Conservation (phyloP, 2,888 invertebrate genomes). For the Drosophila testacea region DNA sequence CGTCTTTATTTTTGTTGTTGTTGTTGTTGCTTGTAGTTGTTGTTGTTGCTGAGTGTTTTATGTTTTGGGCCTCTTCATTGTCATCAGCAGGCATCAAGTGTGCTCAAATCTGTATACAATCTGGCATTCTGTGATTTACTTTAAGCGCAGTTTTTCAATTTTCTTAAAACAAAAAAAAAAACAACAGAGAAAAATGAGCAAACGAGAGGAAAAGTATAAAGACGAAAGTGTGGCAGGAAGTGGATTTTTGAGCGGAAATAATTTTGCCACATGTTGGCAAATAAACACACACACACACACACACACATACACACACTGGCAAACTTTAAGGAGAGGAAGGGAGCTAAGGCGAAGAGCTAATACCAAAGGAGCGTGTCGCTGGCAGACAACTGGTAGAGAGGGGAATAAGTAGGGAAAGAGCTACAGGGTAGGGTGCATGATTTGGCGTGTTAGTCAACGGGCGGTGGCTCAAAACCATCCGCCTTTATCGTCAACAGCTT, state of each 20-base stretch:
- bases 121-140: slow-evolving; percentile 55
- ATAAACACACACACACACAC: slow-evolving; percentile 50
- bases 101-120: slow-evolving; percentile 32
- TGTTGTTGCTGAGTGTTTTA: slow-evolving; percentile 16
- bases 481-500: slow-evolving; percentile 62
- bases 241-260: slow-evolving; percentile 79
- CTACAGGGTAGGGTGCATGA: slow-evolving; percentile 6
- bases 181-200: not conserved
- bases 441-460: slow-evolving; percentile 42
- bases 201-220: not conserved
- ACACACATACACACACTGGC: not conserved
- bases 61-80: slow-evolving; percentile 40
- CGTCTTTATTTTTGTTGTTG: not conserved
- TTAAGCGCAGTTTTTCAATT: slow-evolving; percentile 62
- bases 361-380: slow-evolving; percentile 29
- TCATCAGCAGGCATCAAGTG: slow-evolving; percentile 51
- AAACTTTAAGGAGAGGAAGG: not conserved
- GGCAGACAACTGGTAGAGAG: slow-evolving; percentile 15
- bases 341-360: slow-evolving; percentile 28
- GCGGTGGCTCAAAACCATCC: slow-evolving; percentile 56
- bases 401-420: not conserved
- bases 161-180: slow-evolving; percentile 54
- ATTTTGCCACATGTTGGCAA: slow-evolving; percentile 79
- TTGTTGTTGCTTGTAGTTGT: not conserved
- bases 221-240: slow-evolving; percentile 59